These are phyloP conservation scores for Osmerus mordax DNA, from an alignment of 2,113 vertebrate species.

Conservation along the genomic window DNA sequence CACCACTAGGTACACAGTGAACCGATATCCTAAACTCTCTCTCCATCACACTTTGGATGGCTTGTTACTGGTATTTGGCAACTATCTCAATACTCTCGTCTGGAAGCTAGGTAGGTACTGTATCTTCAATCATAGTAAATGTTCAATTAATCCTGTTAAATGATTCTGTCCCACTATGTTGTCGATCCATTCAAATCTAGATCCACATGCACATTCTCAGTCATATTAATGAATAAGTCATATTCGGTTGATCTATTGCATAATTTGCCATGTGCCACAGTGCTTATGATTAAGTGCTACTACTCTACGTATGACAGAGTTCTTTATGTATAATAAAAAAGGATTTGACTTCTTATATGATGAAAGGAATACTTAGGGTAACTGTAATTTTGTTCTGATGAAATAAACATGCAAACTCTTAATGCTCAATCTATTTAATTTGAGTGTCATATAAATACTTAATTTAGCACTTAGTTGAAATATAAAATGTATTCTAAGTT, in stretches of 20 bases:
- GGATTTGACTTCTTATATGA: constrained; percentile 20
- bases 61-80: no score
- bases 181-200: no score
- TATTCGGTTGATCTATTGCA: constrained; percentile 58
- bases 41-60: no score
- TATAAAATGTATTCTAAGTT: constrained; percentile 32
- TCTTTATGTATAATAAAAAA: constrained; percentile 8
- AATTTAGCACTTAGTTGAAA: constrained; percentile 17
- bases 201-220: no score
- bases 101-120: no score
- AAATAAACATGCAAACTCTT: constrained; percentile 53
- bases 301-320: constrained; percentile 11
- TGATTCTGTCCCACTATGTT: no score
- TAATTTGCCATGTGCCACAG: constrained; percentile 48
- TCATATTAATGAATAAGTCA: constrained; percentile 45
- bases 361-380: constrained; percentile 23
- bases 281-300: neutral
- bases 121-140: no score
- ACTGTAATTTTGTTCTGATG: constrained; percentile 50
- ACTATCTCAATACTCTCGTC: no score
- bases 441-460: constrained; percentile 46
- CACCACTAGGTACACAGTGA: no score
- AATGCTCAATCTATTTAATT: constrained; percentile 41
- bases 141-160: no score
- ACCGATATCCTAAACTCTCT: no score